Conservation (phyloP, 2,888 invertebrate genomes). For the Stenodera caucasica region DNA sequence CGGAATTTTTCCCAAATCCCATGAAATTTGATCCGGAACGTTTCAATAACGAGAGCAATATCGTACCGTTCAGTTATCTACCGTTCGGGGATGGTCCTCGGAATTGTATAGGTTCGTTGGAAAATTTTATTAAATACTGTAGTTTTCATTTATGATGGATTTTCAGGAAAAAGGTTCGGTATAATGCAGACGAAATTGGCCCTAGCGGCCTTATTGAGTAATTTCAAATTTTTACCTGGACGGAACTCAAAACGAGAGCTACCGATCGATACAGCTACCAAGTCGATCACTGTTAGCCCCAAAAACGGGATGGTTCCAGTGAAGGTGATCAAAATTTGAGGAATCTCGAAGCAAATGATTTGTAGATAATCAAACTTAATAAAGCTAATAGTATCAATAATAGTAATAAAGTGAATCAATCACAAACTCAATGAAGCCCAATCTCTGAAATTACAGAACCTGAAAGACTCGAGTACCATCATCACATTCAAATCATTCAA, state of each 20-base stretch:
- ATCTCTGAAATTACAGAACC: too few relatives aligned
- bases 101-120: conserved; percentile 43
- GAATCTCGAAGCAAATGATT: too few relatives aligned
- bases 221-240: conserved; percentile 28
- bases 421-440: too few relatives aligned
- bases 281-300: conserved; percentile 16
- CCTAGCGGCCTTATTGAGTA: conserved; percentile 27
- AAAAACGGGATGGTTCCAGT: conserved; percentile 17
- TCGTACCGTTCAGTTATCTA: conserved; percentile 30
- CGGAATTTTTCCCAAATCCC: conserved; percentile 31
- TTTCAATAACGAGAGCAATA: conserved; percentile 25
- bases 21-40: conserved; percentile 32
- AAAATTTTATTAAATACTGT: neutral
- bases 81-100: conserved; percentile 49
- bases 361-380: too few relatives aligned
- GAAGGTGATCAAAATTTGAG: neutral
- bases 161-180: conserved; percentile 33
- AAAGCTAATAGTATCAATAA: too few relatives aligned
- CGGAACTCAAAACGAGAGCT: conserved; percentile 24
- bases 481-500: too few relatives aligned
- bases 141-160: too few relatives aligned
- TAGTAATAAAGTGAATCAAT: too few relatives aligned
- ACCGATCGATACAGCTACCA: conserved; percentile 18
- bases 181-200: conserved; percentile 33
- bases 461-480: too few relatives aligned